Percentiles rank a stretch among this genome's conserved stretches.
Evolutionary conservation across 2,113 vertebrate species (phyloP).

Genomic region (Dolichotis patagonum): DNA sequence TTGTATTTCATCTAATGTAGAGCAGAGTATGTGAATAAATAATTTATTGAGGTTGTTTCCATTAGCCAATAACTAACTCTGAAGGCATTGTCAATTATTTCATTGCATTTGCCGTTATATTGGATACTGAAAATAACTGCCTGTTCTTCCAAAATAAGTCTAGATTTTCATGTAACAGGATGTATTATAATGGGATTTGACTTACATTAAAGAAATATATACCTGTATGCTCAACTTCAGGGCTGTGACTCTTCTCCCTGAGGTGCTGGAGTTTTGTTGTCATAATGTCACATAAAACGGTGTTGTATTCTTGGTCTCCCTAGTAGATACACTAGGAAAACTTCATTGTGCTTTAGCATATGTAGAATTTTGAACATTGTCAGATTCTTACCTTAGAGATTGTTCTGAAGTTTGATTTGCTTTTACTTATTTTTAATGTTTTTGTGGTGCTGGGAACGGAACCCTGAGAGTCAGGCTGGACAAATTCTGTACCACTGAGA

Average conservation of each 20-base stretch:
- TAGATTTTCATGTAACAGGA: slow-evolving; percentile 57
- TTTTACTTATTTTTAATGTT: neutral
- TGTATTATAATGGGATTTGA: slow-evolving; percentile 33
- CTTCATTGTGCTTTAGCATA: neutral
- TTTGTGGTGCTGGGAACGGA: neutral
- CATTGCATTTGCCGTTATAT: slow-evolving; percentile 56
- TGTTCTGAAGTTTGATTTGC: neutral
- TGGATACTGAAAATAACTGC: slow-evolving; percentile 51
- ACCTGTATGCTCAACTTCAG: neutral
- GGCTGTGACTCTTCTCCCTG: neutral
- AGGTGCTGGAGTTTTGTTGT: neutral
- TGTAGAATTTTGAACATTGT: neutral
- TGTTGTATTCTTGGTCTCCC: neutral
- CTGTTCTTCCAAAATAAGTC: slow-evolving; percentile 52
- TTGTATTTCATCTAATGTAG: neutral
- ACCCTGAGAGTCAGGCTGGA: neutral
- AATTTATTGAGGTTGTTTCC: neutral
- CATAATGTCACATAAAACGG: neutral
- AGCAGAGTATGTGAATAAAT: slow-evolving; percentile 12
- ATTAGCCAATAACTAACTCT: neutral
- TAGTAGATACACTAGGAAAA: neutral
- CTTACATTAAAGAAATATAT: slow-evolving; percentile 1
- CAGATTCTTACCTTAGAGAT: neutral
- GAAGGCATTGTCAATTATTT: neutral
- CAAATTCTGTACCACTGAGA: neutral